Conservation (phyloP, 2,888 invertebrate species). For the Bhutanitis thaidina region DNA sequence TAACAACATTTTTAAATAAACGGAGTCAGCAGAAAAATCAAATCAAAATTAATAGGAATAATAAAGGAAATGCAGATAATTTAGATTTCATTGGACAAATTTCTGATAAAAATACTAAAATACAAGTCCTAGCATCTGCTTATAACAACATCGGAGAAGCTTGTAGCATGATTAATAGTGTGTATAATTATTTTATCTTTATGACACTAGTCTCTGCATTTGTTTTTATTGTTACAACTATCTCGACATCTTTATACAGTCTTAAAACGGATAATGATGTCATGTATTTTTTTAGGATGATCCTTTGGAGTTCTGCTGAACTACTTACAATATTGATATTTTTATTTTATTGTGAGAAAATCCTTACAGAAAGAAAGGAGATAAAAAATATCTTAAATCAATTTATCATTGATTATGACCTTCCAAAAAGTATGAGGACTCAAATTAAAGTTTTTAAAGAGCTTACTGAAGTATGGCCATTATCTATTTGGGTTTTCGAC, state of each 20-base stretch:
- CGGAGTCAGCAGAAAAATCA: slow-evolving; percentile 28
- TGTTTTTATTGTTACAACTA: slow-evolving; percentile 41
- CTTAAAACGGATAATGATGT: slow-evolving; percentile 20
- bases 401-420: slow-evolving; percentile 53
- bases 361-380: slow-evolving; percentile 40
- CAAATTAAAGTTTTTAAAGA: slow-evolving; percentile 61
- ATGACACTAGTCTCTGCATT: slow-evolving; percentile 50
- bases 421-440: slow-evolving; percentile 45
- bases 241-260: slow-evolving; percentile 46
- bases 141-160: slow-evolving; percentile 45
- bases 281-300: slow-evolving; percentile 28
- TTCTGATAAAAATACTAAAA: slow-evolving; percentile 38
- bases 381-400: slow-evolving; percentile 52
- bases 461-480: slow-evolving; percentile 53
- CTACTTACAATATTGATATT: slow-evolving; percentile 40
- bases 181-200: slow-evolving; percentile 52
- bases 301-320: slow-evolving; percentile 41
- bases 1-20: slow-evolving; percentile 39
- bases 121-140: slow-evolving; percentile 43
- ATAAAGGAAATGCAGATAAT: slow-evolving; percentile 23
- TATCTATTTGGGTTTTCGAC: slow-evolving; percentile 36
- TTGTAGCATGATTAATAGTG: slow-evolving; percentile 38
- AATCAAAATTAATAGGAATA: slow-evolving; percentile 22
- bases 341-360: slow-evolving; percentile 44
- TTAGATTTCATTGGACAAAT: slow-evolving; percentile 40